A percentile compares a stretch with the other conserved stretches of the same genome.
phyloP scores from a whole-genome alignment of 1,140 invertebrate genomes.

The Lepidostoma basale region DNA sequence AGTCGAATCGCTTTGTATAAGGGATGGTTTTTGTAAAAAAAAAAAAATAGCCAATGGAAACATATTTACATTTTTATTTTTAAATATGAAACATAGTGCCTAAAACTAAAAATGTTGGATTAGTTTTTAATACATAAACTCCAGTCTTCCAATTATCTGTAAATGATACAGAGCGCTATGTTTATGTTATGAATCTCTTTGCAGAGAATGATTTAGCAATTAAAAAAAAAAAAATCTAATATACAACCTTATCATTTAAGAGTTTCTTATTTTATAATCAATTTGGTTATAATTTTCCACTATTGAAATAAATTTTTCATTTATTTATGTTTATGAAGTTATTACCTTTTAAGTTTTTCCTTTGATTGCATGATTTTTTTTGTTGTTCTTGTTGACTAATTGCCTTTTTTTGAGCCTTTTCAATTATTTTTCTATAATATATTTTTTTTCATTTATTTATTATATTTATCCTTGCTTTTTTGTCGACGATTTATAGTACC shows the following conservation, averaged over 20 bases:
- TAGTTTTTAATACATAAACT: too few species aligned
- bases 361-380: background rate
- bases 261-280: too few species aligned
- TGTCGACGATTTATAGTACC: too few species aligned
- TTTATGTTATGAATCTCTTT: too few species aligned
- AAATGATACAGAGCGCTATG: too few species aligned
- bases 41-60: background rate
- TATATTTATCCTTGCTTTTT: too few species aligned
- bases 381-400: background rate
- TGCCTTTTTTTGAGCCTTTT: background rate
- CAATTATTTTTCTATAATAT: background rate
- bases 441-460: background rate
- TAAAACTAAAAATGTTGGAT: too few species aligned
- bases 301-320: conserved; percentile 9
- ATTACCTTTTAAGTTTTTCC: background rate
- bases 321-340: background rate
- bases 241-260: too few species aligned
- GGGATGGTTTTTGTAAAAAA: background rate
- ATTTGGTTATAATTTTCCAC: conserved; percentile 4
- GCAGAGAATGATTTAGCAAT: too few species aligned
- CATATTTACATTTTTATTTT: conserved; percentile 4
- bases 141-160: conserved; percentile 19
- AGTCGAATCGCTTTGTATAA: background rate
- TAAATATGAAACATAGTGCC: conserved; percentile 9
- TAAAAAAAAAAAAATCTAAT: too few species aligned